These are phyloP conservation scores for pig (Sus scrofa) DNA, from an alignment of 2,113 vertebrate species.

Conservation along the genomic window T2T-Sscrofa CM000813.6:3791501-3792000, in stretches of 20 bases:
- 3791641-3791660: neutral
- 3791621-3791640: neutral
- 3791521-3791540: neutral
- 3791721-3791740: neutral
- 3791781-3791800: too few species aligned
- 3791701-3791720: neutral
- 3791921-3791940: neutral
- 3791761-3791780: fast-evolving
- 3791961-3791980: fast-evolving
- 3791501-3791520: fast-evolving
- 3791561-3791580: neutral
- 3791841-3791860: too few species aligned
- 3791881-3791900: too few species aligned
- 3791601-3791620: neutral
- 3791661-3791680: neutral
- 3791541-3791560: neutral
- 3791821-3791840: fast-evolving
- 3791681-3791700: neutral
- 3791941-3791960: neutral
- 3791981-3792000: neutral
- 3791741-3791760: neutral
- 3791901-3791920: fast-evolving
- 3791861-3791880: neutral
- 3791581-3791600: neutral
- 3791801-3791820: fast-evolving